Percentiles rank a stretch among this genome's conserved stretches.
These are phyloP conservation scores for Calcarius lapponicus DNA, from an alignment of 2,797 vertebrate genomes.

Conservation along the genomic window DNA sequence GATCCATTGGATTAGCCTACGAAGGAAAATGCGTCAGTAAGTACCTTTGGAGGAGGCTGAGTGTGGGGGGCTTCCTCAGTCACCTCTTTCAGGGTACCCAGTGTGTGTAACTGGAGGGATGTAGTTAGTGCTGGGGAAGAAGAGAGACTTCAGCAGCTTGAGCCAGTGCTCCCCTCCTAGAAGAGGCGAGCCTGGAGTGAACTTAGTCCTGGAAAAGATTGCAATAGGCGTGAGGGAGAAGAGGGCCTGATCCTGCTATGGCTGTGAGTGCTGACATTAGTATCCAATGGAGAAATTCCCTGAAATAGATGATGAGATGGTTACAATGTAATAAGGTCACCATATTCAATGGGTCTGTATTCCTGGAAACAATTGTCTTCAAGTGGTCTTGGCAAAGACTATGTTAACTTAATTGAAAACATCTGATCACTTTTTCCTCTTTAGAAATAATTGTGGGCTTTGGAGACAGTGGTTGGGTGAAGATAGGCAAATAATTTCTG, in stretches of 20 bases:
- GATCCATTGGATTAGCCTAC: slow-evolving; percentile 95
- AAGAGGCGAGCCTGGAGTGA: background rate
- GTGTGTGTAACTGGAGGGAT: background rate
- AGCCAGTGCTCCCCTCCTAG: background rate
- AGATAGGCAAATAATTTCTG: background rate
- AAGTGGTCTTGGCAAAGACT: slow-evolving; percentile 23
- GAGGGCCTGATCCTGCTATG: background rate
- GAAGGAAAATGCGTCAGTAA: slow-evolving; percentile 98
- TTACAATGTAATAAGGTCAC: background rate
- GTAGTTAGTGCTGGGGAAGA: background rate
- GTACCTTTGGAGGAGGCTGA: slow-evolving; percentile 66
- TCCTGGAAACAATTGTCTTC: slow-evolving; percentile 57
- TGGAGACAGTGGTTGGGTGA: background rate
- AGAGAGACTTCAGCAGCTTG: background rate
- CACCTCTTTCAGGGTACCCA: background rate
- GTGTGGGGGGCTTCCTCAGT: background rate
- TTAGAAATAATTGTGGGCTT: slow-evolving; percentile 9
- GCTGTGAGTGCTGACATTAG: background rate
- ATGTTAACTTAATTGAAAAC: slow-evolving; percentile 40
- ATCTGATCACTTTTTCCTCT: slow-evolving; percentile 51
- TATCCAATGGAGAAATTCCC: background rate
- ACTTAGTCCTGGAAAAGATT: background rate
- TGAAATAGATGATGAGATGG: background rate
- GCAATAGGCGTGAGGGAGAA: background rate
- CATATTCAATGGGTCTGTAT: background rate